A percentile compares a stretch with the other conserved stretches of the same genome.
Evolutionary conservation across 2,888 invertebrate genomes (phyloP).

Genomic region (Thecophora atra): DNA sequence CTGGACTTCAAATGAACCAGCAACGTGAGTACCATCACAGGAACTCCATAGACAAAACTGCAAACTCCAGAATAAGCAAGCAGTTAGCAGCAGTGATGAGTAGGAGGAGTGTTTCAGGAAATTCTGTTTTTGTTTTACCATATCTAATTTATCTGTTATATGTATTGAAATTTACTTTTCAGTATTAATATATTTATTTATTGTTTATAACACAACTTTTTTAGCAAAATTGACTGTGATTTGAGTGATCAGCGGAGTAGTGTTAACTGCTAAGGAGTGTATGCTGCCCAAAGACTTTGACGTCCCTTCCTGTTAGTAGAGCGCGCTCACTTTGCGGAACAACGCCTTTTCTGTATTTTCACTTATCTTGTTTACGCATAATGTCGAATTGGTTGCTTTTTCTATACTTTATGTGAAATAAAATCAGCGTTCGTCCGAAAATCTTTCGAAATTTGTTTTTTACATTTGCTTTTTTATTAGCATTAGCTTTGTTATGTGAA

Average conservation of each 20-base stretch:
- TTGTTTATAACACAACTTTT: too few relatives aligned
- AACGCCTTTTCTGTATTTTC: constrained; percentile 2
- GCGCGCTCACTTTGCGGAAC: not conserved
- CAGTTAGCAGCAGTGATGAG: not conserved
- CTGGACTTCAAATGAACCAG: constrained; percentile 73
- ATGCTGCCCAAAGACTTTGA: too few relatives aligned
- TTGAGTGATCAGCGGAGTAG: too few relatives aligned
- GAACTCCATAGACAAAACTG: constrained; percentile 25
- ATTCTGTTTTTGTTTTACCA: not conserved
- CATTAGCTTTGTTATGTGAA: too few relatives aligned
- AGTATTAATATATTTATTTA: too few relatives aligned
- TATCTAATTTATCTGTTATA: not conserved
- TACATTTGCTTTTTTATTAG: too few relatives aligned
- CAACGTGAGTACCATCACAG: constrained; percentile 68
- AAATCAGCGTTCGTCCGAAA: not conserved
- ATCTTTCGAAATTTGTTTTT: too few relatives aligned
- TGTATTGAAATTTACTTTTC: too few relatives aligned
- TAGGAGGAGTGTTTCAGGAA: not conserved
- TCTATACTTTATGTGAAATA: not conserved
- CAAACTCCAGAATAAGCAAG: constrained; percentile 32
- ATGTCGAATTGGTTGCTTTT: not conserved
- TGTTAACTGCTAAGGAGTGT: too few relatives aligned
- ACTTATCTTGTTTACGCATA: not conserved
- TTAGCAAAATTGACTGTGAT: too few relatives aligned
- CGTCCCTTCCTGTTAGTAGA: not conserved